Evolutionary conservation across 2,888 invertebrate species (phyloP).

Genomic region (Belgica antarctica): DNA sequence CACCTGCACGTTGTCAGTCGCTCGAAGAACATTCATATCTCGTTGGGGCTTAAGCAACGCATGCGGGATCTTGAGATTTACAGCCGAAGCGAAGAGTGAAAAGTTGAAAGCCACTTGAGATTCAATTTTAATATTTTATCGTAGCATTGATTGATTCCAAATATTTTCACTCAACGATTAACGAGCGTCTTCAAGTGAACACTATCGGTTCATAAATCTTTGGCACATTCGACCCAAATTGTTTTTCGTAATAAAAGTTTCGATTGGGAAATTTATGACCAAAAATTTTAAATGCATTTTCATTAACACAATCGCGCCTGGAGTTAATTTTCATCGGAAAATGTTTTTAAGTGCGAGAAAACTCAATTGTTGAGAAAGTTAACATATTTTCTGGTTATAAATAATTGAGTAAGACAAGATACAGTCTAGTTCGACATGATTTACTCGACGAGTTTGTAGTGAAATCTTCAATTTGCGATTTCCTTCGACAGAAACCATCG

Average conservation of each 20-base stretch:
- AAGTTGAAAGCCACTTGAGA: conserved; percentile 38
- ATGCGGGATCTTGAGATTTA: neutral
- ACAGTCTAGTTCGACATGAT: no score
- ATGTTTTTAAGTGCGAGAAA: no score
- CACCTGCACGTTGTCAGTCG: conserved; percentile 16
- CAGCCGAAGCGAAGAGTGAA: conserved; percentile 26
- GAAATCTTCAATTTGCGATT: no score
- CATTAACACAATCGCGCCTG: conserved; percentile 21
- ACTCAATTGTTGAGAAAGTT: no score
- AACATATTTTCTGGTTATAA: no score
- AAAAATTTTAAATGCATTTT: conserved; percentile 22
- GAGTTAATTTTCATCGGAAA: no score
- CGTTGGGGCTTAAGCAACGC: neutral
- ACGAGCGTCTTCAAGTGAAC: conserved; percentile 6
- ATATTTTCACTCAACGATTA: conserved; percentile 29
- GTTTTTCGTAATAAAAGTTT: conserved; percentile 20
- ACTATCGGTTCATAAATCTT: conserved; percentile 4
- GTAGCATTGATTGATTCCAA: conserved; percentile 3
- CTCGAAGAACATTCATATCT: neutral
- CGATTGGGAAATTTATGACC: conserved; percentile 1
- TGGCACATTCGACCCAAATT: conserved; percentile 28
- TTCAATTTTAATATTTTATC: neutral
- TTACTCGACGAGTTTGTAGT: no score
- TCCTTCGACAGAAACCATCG: no score
- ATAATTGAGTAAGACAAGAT: no score